Percentiles rank a stretch among this genome's conserved stretches.
Conservation (phyloP, 2,888 invertebrate genomes). For the Melieria omissa region DNA sequence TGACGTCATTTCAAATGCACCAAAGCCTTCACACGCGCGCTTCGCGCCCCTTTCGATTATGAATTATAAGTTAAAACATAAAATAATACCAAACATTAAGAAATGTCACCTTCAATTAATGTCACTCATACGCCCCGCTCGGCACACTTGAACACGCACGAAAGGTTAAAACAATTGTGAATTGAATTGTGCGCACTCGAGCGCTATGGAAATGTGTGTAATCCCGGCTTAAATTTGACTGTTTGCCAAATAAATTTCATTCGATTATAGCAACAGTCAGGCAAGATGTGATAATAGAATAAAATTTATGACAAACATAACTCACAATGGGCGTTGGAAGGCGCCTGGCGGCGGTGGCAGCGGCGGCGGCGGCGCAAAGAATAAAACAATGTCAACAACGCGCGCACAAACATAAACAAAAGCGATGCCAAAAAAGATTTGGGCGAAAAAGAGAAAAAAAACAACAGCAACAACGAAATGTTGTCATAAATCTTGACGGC, state of each 20-base stretch:
- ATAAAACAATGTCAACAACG: not conserved
- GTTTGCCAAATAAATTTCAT: not conserved
- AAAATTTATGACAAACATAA: conserved; percentile 24
- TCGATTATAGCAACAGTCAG: not conserved
- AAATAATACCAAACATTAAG: too few relatives aligned
- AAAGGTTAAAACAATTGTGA: too few relatives aligned
- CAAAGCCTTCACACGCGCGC: too few relatives aligned
- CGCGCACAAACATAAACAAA: not conserved
- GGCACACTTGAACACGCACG: too few relatives aligned
- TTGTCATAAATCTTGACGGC: conserved; percentile 2
- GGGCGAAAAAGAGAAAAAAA: not conserved
- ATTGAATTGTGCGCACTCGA: not conserved
- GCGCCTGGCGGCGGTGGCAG: not conserved
- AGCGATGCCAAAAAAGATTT: not conserved
- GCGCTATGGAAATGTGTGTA: not conserved
- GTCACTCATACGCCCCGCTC: too few relatives aligned
- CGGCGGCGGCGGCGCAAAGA: not conserved
- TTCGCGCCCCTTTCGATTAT: too few relatives aligned
- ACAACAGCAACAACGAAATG: conserved; percentile 4
- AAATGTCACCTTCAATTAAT: too few relatives aligned
- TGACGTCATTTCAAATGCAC: too few relatives aligned
- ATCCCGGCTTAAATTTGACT: conserved; percentile 6
- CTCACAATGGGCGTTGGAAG: not conserved
- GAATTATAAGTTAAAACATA: too few relatives aligned
- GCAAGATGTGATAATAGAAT: conserved; percentile 10